Evolutionary conservation across 2,113 vertebrate species (phyloP).

Genomic region (Camelus bactrianus): DNA sequence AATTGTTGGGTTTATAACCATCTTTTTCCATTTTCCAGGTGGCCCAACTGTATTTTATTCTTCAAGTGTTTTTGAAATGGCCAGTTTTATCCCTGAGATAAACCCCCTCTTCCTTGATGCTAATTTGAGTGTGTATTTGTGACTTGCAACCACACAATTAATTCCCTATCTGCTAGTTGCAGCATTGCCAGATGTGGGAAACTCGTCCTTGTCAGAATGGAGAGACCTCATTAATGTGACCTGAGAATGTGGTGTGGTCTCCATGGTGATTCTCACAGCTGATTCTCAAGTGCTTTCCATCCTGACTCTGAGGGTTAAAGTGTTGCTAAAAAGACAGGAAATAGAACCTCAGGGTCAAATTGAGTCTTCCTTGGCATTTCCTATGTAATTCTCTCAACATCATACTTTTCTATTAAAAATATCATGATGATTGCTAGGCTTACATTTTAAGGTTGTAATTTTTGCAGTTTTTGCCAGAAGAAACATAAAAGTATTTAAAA

Average conservation of each 20-base stretch:
- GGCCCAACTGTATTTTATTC: not conserved
- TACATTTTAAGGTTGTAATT: not conserved
- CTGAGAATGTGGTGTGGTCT: not conserved
- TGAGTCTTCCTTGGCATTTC: slow-evolving; percentile 14
- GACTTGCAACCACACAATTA: not conserved
- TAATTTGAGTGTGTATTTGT: not conserved
- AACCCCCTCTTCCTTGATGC: not conserved
- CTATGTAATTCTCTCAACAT: not conserved
- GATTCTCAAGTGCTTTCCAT: not conserved
- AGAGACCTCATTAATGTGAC: not conserved
- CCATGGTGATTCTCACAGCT: slow-evolving; percentile 34
- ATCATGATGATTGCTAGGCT: not conserved
- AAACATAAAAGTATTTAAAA: not conserved
- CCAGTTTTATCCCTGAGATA: not conserved
- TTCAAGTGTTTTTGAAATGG: not conserved
- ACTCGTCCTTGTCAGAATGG: not conserved
- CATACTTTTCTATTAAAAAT: slow-evolving; percentile 10
- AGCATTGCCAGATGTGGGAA: not conserved
- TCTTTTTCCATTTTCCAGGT: not conserved
- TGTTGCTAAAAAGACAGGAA: slow-evolving; percentile 37
- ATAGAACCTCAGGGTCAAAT: not conserved
- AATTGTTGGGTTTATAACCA: not conserved
- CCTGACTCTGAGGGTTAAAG: not conserved
- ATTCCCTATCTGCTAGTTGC: not conserved
- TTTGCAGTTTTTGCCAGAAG: not conserved